phyloP scores from a whole-genome alignment of 92 coral and sea anemone species.

The Heteractis magnifica region DNA sequence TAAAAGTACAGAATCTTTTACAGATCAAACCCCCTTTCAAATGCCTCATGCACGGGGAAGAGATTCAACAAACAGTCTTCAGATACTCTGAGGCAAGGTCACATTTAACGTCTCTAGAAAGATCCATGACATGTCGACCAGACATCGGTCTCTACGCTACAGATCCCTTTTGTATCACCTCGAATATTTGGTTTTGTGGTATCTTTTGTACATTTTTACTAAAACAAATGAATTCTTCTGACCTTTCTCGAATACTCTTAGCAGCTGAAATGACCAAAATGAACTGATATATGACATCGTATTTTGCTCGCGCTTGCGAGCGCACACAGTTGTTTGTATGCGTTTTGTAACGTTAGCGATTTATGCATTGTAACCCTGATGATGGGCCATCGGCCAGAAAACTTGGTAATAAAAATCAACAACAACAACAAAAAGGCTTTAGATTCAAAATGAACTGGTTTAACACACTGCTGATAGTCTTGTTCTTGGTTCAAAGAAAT shows the following conservation, averaged over 20 bases:
- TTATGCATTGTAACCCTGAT: too few relatives aligned
- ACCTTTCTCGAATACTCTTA: neutral
- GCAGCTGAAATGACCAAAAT: too few relatives aligned
- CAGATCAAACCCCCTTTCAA: neutral
- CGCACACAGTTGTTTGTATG: too few relatives aligned
- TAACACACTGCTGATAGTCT: too few relatives aligned
- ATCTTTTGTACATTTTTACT: neutral
- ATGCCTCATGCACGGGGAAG: neutral
- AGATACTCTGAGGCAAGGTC: neutral
- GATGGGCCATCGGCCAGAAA: too few relatives aligned
- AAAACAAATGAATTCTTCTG: neutral
- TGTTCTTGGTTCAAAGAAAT: too few relatives aligned
- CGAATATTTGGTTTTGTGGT: neutral
- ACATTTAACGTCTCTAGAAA: neutral
- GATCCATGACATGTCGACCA: neutral
- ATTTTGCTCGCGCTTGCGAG: too few relatives aligned
- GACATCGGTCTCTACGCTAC: slow-evolving; percentile 1
- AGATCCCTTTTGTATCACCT: neutral
- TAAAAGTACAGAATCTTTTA: neutral
- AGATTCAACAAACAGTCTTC: neutral
- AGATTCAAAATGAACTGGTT: too few relatives aligned
- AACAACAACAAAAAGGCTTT: too few relatives aligned
- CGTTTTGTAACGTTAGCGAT: too few relatives aligned
- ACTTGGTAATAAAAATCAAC: too few relatives aligned
- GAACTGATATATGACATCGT: too few relatives aligned